A percentile compares a stretch with the other conserved stretches of the same genome.
Conservation (phyloP, 2,797 vertebrate species). For the Poeciliopsis gracilis region DNA sequence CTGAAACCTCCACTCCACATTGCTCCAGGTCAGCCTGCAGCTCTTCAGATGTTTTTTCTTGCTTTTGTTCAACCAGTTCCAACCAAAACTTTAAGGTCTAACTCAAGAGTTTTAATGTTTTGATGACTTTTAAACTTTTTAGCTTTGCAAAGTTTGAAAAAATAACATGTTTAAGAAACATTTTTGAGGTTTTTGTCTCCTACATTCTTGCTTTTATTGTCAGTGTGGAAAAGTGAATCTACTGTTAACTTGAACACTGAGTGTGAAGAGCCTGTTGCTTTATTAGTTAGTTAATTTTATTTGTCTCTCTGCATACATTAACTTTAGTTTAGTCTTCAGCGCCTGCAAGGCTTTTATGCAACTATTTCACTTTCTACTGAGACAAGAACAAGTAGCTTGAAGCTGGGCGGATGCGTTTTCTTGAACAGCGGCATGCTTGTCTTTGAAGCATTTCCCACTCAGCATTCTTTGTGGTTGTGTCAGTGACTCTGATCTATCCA, state of each 20-base stretch:
- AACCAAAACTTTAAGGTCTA: neutral
- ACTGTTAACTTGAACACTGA: neutral
- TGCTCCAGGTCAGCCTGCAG: neutral
- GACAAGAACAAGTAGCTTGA: conserved; percentile 51
- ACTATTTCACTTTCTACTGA: conserved; percentile 48
- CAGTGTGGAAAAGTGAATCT: neutral
- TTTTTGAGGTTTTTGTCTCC: neutral
- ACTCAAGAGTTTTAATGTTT: neutral
- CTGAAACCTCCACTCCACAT: neutral
- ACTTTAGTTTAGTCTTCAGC: conserved; percentile 5
- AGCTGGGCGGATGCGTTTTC: conserved; percentile 64
- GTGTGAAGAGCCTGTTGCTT: neutral
- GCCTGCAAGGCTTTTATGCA: conserved; percentile 47
- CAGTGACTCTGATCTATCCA: conserved; percentile 63
- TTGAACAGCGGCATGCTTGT: conserved; percentile 52
- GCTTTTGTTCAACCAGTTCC: neutral
- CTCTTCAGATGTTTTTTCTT: neutral
- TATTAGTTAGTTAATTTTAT: neutral
- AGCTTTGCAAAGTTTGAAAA: neutral
- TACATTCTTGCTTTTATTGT: neutral
- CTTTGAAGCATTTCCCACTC: conserved; percentile 78
- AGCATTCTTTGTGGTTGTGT: conserved; percentile 82
- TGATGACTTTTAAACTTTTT: neutral
- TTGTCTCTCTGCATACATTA: neutral
- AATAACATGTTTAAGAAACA: neutral